Percentiles rank a stretch among this genome's conserved stretches.
Evolutionary conservation across 2,888 invertebrate genomes (phyloP).

Genomic region (Oscheius sp.): DNA sequence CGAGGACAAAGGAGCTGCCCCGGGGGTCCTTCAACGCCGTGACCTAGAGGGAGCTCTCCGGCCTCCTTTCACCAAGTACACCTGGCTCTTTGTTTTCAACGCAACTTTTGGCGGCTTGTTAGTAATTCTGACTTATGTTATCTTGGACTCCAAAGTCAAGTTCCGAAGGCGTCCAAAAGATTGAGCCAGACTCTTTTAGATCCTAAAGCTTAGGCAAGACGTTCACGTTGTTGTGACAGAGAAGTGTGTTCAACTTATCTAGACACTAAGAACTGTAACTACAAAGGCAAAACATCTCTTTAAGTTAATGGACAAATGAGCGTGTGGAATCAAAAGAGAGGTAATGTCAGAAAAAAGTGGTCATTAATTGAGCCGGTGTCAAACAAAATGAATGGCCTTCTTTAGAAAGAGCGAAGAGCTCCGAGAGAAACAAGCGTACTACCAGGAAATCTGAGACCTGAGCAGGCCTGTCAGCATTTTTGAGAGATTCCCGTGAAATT

Average conservation of each 20-base stretch:
- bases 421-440: constrained; percentile 12
- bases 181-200: too few relatives aligned
- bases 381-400: constrained; percentile 30
- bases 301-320: too few relatives aligned
- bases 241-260: too few relatives aligned
- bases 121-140: too few relatives aligned
- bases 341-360: neutral
- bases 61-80: constrained; percentile 2
- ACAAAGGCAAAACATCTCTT: too few relatives aligned
- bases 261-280: too few relatives aligned
- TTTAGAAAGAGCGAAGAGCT: constrained; percentile 14
- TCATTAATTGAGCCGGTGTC: neutral
- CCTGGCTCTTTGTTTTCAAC: neutral
- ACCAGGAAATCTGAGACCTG: constrained; percentile 17
- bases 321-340: too few relatives aligned
- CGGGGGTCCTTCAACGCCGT: constrained; percentile 32
- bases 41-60: neutral
- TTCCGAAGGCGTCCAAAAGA: too few relatives aligned
- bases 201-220: too few relatives aligned
- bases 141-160: too few relatives aligned
- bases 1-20: constrained; percentile 34
- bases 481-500: constrained; percentile 11
- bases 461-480: neutral
- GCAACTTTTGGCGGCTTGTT: too few relatives aligned
- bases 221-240: too few relatives aligned